Evolutionary conservation across 2,113 vertebrate species (phyloP), one percentile per base, ranked within the genome.

Genomic region (Delphinus delphis): DNA sequence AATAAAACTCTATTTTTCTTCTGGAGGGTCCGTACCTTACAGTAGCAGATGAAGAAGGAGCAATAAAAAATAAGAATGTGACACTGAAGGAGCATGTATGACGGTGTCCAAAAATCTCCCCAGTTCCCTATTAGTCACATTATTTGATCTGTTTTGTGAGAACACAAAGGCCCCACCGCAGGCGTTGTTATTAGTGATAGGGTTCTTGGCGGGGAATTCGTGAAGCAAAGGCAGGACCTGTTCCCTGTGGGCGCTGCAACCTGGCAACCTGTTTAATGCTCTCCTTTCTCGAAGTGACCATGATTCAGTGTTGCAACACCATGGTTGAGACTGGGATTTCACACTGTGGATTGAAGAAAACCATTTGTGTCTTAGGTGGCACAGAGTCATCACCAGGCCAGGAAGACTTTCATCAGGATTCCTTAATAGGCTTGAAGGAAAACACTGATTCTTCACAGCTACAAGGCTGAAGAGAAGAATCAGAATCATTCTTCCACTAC

Each of bases 191-290:
- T 11, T 4, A 6, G 47, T 3, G 25, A 50, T 14, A 31, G 74
- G 7, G 10, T 31, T 47, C 50, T 47, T 26, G 71, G 21, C 3
- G 33, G 44, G 41, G 67, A 58, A 28, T n/a, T 55, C 26, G 3
- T 2, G 2, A 20, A 58, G 88, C 0, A 1, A 38, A 44, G 8
- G 9, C 53, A 44, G 44, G 13, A 1, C 1, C 5, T 5, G 1
- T 1, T 25, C 33, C 25, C 33, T 58, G 25, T 1, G 41, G 10
- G 13, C 17, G 8, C 80, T n/a, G 1, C 6, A 6, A 36, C 44
- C 55, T 18, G 1, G 15, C 36, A 36, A 36, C 36, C 33, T 28
- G 13, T 28, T 21, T 5, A 3, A 2, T 36, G 7, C 33, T 25
- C 8, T 26, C 33, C 60, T 58, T 81, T 33, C 93, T 50, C 0